phyloP scores from a whole-genome alignment of 1,140 invertebrate genomes.

The Aphelinus certus region DNA sequence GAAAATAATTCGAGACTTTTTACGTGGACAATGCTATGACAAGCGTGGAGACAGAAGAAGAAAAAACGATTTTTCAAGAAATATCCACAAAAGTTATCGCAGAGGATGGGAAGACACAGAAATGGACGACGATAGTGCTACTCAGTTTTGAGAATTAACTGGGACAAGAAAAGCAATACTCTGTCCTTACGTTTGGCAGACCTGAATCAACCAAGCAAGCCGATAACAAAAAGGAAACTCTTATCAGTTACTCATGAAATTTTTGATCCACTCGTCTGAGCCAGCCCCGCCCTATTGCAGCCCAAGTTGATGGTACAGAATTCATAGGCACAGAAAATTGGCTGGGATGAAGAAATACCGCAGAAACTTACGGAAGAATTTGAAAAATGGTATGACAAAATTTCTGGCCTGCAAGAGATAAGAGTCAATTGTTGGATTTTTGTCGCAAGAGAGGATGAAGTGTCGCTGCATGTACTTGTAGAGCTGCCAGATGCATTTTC shows the following conservation, averaged over 20 bases:
- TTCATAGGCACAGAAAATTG: background rate
- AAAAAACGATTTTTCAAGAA: slow-evolving; percentile 9
- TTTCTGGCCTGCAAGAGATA: background rate
- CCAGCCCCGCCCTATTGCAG: background rate
- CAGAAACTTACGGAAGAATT: too few relatives aligned
- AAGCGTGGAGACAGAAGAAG: background rate
- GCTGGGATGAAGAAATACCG: background rate
- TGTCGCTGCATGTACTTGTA: slow-evolving; percentile 21
- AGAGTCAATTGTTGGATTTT: slow-evolving; percentile 14
- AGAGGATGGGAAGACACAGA: background rate
- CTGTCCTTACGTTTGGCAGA: too few relatives aligned
- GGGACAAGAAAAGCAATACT: background rate
- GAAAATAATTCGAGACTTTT: slow-evolving; percentile 11
- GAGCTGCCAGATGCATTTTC: slow-evolving; percentile 14
- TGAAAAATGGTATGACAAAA: background rate
- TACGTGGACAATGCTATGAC: slow-evolving; percentile 12
- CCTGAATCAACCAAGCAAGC: too few relatives aligned
- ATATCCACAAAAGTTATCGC: slow-evolving; percentile 24
- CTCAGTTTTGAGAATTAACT: background rate
- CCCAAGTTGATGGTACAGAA: slow-evolving; percentile 7
- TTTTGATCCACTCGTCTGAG: background rate
- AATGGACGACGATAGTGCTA: slow-evolving; percentile 22
- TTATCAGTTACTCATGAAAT: background rate
- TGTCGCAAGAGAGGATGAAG: background rate
- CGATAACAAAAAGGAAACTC: background rate